These are phyloP conservation scores for Hyles euphorbiae DNA, from an alignment of 1,140 invertebrate species.

Conservation along the genomic window DNA sequence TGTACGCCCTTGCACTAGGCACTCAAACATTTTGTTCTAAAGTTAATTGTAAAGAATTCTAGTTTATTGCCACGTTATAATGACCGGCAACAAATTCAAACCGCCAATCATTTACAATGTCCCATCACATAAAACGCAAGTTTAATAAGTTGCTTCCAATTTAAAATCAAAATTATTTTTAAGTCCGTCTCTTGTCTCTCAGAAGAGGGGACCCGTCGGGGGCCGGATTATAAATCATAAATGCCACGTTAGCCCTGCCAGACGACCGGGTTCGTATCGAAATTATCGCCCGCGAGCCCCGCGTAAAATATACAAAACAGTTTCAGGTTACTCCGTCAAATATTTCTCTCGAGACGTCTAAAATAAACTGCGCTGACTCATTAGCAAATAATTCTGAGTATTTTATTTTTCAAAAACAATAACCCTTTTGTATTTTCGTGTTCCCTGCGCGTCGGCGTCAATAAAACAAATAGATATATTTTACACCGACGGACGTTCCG, in stretches of 20 bases:
- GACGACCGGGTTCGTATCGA: slow-evolving; percentile 53
- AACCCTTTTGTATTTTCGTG: too few species aligned
- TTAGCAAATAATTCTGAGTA: slow-evolving; percentile 22
- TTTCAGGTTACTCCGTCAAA: slow-evolving; percentile 64
- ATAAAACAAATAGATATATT: too few species aligned
- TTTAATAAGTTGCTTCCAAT: slow-evolving; percentile 66
- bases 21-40: too few species aligned
- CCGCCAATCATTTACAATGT: slow-evolving; percentile 35
- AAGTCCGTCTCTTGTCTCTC: slow-evolving; percentile 57
- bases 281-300: slow-evolving; percentile 62
- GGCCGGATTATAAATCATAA: slow-evolving; percentile 71
- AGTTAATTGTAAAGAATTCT: too few species aligned
- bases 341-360: slow-evolving; percentile 48
- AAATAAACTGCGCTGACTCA: slow-evolving; percentile 58
- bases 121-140: slow-evolving; percentile 44
- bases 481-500: too few species aligned
- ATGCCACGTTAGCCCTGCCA: slow-evolving; percentile 57
- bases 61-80: not conserved
- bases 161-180: slow-evolving; percentile 68
- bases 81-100: slow-evolving; percentile 10
- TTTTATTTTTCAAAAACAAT: not conserved
- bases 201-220: slow-evolving; percentile 56
- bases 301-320: slow-evolving; percentile 68
- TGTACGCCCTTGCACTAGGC: too few species aligned
- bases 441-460: too few species aligned